Evolutionary conservation across 2,888 invertebrate species (phyloP).

Genomic region (Drosophila meridiana): DNA sequence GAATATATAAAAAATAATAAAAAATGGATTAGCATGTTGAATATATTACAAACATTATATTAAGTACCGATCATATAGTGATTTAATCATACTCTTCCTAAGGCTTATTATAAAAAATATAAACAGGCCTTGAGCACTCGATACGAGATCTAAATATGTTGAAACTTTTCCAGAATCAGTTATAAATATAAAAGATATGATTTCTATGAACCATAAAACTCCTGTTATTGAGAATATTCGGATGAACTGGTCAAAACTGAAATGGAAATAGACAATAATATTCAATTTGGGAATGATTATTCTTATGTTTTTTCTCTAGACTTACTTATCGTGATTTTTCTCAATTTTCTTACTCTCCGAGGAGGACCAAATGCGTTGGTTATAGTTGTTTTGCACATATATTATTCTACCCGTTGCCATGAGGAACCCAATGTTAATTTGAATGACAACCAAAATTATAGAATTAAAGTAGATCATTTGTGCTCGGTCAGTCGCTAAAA

Average conservation of each 20-base stretch:
- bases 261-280: background rate
- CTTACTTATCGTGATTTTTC: slow-evolving; percentile 17
- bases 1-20: background rate
- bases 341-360: background rate
- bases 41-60: background rate
- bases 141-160: background rate
- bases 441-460: slow-evolving; percentile 65
- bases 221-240: slow-evolving; percentile 93
- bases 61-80: slow-evolving; percentile 43
- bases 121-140: slow-evolving; percentile 50
- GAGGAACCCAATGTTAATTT: slow-evolving; percentile 69
- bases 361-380: slow-evolving; percentile 46
- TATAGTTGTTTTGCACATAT: slow-evolving; percentile 60
- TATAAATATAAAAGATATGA: slow-evolving; percentile 88
- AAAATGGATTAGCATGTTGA: background rate
- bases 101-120: slow-evolving; percentile 51
- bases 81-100: slow-evolving; percentile 35
- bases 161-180: background rate
- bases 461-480: slow-evolving; percentile 71
- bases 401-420: slow-evolving; percentile 68
- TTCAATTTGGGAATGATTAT: background rate
- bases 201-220: slow-evolving; percentile 92
- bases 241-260: slow-evolving; percentile 90
- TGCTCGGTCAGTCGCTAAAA: slow-evolving; percentile 48
- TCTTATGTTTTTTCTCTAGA: background rate